phyloP scores from a whole-genome alignment of 2,797 vertebrate genomes.

The Furcifer pardalis region DNA sequence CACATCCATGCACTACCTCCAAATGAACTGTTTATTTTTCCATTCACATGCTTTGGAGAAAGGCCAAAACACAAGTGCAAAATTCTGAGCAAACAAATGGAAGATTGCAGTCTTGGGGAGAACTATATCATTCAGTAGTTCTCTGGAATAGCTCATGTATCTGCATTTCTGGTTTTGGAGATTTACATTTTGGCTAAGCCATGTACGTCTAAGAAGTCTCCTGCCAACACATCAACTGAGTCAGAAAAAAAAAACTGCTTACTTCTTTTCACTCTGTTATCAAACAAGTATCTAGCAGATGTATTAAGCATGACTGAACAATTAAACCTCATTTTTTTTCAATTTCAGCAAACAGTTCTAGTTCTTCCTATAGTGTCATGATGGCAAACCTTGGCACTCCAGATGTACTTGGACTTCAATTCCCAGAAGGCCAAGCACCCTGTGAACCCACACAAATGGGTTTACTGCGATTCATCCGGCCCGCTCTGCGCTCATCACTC shows the following conservation, averaged over 20 bases:
- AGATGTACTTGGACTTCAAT: too few species aligned
- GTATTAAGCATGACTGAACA: not conserved
- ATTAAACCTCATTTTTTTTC: not conserved
- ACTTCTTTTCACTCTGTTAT: not conserved
- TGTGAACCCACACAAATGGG: too few species aligned
- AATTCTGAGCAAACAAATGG: constrained; percentile 4
- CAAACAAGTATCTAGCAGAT: constrained; percentile 5
- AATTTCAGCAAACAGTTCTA: constrained; percentile 1
- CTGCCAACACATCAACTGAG: not conserved
- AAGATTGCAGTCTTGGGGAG: not conserved
- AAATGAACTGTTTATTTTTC: not conserved
- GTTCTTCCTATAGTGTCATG: not conserved
- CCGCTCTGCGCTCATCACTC: too few species aligned
- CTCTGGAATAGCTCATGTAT: not conserved
- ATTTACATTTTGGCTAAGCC: not conserved
- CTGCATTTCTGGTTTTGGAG: not conserved
- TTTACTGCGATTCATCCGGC: too few species aligned
- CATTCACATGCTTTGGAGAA: not conserved
- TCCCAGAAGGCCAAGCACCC: too few species aligned
- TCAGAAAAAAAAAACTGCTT: not conserved
- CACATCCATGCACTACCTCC: too few species aligned
- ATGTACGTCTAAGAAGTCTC: constrained; percentile 16
- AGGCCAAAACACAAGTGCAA: not conserved
- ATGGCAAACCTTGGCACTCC: too few species aligned
- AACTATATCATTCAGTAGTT: not conserved